Evolutionary conservation across 2,113 vertebrate species (phyloP).

Genomic region (Sinocyclocheilus grahami): DNA sequence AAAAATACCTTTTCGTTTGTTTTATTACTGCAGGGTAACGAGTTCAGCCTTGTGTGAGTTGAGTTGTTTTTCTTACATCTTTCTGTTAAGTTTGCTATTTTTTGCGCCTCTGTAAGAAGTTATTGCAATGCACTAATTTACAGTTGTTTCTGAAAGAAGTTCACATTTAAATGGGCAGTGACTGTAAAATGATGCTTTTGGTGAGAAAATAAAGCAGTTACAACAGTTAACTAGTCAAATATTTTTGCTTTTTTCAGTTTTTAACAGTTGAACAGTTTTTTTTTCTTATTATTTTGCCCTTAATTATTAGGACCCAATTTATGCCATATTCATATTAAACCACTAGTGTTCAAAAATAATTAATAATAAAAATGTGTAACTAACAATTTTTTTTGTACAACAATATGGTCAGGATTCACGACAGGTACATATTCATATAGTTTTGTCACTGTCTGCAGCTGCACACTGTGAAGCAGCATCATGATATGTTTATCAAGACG

Average conservation of each 20-base stretch:
- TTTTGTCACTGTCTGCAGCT: background rate
- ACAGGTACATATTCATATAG: background rate
- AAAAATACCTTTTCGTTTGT: background rate
- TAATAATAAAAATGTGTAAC: background rate
- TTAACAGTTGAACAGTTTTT: background rate
- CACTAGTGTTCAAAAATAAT: background rate
- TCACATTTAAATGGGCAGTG: background rate
- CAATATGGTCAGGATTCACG: background rate
- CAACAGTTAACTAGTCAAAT: background rate
- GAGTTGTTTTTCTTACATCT: background rate
- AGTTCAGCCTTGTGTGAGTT: background rate
- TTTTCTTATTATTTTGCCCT: background rate
- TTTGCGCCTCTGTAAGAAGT: background rate
- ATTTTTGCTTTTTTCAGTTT: background rate
- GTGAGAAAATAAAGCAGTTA: conserved; percentile 48
- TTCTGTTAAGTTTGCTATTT: background rate
- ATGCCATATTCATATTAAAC: background rate
- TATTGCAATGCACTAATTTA: conserved; percentile 34
- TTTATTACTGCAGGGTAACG: background rate
- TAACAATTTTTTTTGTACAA: background rate
- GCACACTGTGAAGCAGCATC: background rate
- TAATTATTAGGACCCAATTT: background rate
- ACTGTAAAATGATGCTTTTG: conserved; percentile 21
- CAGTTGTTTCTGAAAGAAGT: conserved; percentile 11
- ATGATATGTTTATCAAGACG: too few relatives aligned